These are phyloP conservation scores for Myiotriccus ornatus DNA, from an alignment of 2,797 vertebrate genomes.

Conservation along the genomic window DNA sequence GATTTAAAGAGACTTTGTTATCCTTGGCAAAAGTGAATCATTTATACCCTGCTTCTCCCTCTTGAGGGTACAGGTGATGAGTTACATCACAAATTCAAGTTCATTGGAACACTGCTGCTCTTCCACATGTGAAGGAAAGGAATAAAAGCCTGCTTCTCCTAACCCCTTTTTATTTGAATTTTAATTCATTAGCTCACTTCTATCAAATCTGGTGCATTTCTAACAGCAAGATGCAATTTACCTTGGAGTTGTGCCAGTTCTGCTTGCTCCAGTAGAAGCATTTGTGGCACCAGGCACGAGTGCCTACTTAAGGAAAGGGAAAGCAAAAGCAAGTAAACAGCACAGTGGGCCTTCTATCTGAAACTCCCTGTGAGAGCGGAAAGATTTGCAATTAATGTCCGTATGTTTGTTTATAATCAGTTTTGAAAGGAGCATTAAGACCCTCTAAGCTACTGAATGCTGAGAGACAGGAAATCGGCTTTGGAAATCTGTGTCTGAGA, in stretches of 20 bases:
- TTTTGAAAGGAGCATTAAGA: slow-evolving; percentile 36
- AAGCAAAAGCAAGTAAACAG: slow-evolving; percentile 27
- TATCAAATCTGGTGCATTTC: neutral
- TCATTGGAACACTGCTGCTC: neutral
- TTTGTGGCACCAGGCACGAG: neutral
- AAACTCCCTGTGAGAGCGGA: neutral
- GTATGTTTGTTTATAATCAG: slow-evolving; percentile 32
- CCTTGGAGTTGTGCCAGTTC: neutral
- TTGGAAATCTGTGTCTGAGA: neutral
- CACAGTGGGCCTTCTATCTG: neutral
- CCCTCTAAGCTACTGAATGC: neutral
- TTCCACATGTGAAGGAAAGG: neutral
- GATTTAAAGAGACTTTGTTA: neutral
- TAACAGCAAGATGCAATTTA: neutral
- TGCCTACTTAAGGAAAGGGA: neutral
- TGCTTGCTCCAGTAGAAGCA: neutral
- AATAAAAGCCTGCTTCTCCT: neutral
- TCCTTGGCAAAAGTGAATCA: neutral
- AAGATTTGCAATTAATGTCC: slow-evolving; percentile 42
- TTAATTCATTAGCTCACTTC: neutral
- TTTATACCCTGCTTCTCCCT: neutral
- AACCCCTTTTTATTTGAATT: neutral
- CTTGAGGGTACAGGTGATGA: neutral
- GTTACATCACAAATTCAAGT: neutral
- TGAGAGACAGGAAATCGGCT: neutral